Percentiles rank a stretch among this genome's conserved stretches.
These are phyloP conservation scores for Microctonus aethiopoides DNA, from an alignment of 2,888 invertebrate genomes.

Conservation along the genomic window DNA sequence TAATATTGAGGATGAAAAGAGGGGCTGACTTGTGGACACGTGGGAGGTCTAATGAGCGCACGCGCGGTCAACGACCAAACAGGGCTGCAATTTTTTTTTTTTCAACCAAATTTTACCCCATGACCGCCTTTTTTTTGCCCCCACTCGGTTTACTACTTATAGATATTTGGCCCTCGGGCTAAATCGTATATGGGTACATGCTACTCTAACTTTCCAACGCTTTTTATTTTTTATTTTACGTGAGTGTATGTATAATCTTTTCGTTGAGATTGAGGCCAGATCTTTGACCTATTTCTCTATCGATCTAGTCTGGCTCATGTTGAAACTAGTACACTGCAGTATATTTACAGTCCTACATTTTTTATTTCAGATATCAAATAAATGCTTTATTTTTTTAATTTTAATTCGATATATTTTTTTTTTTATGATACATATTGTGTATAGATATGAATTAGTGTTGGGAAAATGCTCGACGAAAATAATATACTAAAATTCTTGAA, in stretches of 20 bases:
- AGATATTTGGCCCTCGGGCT: neutral
- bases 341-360: neutral
- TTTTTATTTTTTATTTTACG: neutral
- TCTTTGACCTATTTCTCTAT: constrained; percentile 64
- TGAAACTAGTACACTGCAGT: constrained; percentile 44
- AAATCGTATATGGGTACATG: neutral
- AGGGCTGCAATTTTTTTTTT: constrained; percentile 14
- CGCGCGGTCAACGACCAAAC: constrained; percentile 37
- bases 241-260: neutral
- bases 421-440: neutral
- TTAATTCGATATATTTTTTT: neutral
- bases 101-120: neutral
- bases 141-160: constrained; percentile 6
- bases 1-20: constrained; percentile 2
- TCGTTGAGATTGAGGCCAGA: constrained; percentile 40
- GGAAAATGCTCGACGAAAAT: neutral
- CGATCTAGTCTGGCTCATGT: constrained; percentile 46
- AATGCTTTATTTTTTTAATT: neutral
- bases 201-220: neutral
- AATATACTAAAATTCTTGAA: neutral
- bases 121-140: constrained; percentile 19
- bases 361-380: too few relatives aligned
- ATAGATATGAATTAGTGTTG: neutral
- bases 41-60: constrained; percentile 33
- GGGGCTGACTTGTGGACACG: constrained; percentile 31